Percentiles rank a stretch among this genome's conserved stretches.
phyloP scores from a whole-genome alignment of 2,888 invertebrate species.

The Crepidodera aurea region DNA sequence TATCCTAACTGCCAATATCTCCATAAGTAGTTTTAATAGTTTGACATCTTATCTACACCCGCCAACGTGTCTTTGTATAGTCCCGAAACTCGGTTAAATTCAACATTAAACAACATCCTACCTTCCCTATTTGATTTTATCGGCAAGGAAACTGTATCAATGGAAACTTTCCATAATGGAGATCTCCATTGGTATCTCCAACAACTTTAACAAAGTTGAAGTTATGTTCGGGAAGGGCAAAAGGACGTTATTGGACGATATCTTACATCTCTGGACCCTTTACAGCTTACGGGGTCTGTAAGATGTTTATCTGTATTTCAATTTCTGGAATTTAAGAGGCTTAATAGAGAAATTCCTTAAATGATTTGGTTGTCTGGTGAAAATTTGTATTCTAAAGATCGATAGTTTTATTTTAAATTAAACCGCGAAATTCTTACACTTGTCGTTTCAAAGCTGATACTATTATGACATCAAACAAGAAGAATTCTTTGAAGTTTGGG shows the following conservation, averaged over 20 bases:
- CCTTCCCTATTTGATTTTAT: conserved; percentile 13
- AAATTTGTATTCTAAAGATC: neutral
- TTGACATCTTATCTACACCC: conserved; percentile 4
- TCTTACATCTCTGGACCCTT: conserved; percentile 11
- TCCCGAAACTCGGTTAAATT: conserved; percentile 1
- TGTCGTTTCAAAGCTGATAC: too few species aligned
- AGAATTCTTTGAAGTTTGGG: too few species aligned
- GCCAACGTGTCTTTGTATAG: neutral
- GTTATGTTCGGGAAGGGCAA: conserved; percentile 10
- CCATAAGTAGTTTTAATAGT: neutral
- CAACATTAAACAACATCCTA: conserved; percentile 11
- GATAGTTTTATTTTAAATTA: neutral
- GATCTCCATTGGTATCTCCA: conserved; percentile 10
- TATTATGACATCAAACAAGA: too few species aligned
- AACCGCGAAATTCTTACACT: too few species aligned
- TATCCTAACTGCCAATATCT: neutral
- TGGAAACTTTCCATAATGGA: conserved; percentile 6
- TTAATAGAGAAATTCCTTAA: conserved; percentile 2
- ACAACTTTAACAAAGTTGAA: conserved; percentile 10
- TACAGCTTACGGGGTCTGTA: conserved; percentile 4
- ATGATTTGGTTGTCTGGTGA: conserved; percentile 1
- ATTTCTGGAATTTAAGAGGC: conserved; percentile 8
- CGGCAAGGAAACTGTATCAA: conserved; percentile 10
- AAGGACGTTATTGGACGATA: conserved; percentile 7
- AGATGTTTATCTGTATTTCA: conserved; percentile 7